Evolutionary conservation across 53 echinoderm and acorn worm genomes (phyloP).

Genomic region (Paracentrotus lividus): DNA sequence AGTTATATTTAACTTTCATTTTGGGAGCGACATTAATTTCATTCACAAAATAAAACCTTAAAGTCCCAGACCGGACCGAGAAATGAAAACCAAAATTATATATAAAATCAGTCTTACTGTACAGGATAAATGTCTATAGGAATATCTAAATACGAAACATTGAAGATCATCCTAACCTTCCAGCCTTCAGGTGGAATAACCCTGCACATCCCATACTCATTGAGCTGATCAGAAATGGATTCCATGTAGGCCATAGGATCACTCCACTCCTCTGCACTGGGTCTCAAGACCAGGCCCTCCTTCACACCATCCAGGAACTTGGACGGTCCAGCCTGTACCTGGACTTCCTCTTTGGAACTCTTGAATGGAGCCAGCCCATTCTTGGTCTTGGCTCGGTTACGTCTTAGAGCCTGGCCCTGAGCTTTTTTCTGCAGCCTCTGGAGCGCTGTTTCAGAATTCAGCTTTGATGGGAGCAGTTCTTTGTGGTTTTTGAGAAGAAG

Average conservation of each 20-base stretch:
- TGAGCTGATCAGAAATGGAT: conserved; percentile 81
- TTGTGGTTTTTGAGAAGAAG: conserved; percentile 61
- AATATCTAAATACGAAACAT: background rate
- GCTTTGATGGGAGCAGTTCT: conserved; percentile 18
- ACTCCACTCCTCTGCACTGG: conserved; percentile 88
- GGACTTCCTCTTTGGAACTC: conserved; percentile 41
- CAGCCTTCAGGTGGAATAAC: conserved; percentile 93
- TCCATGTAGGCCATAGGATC: conserved; percentile 89
- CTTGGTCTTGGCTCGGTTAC: conserved; percentile 29
- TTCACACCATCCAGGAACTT: conserved; percentile 34
- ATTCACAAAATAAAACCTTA: too few relatives aligned
- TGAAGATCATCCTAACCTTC: conserved; percentile 74
- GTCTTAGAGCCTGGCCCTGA: conserved; percentile 32
- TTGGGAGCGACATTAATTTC: too few relatives aligned
- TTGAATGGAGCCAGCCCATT: conserved; percentile 61
- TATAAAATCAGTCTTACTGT: too few relatives aligned
- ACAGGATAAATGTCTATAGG: background rate
- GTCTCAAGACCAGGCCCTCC: conserved; percentile 82
- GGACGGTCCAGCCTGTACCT: conserved; percentile 58
- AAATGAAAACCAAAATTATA: too few relatives aligned
- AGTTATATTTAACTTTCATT: too few relatives aligned
- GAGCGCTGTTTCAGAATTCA: conserved; percentile 4
- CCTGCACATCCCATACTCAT: conserved; percentile 92
- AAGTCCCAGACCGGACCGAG: too few relatives aligned
- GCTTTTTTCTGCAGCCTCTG: conserved; percentile 40